These are phyloP conservation scores for Phrynocephalus versicolor DNA, from an alignment of 2,113 vertebrate species.

Conservation along the genomic window DNA sequence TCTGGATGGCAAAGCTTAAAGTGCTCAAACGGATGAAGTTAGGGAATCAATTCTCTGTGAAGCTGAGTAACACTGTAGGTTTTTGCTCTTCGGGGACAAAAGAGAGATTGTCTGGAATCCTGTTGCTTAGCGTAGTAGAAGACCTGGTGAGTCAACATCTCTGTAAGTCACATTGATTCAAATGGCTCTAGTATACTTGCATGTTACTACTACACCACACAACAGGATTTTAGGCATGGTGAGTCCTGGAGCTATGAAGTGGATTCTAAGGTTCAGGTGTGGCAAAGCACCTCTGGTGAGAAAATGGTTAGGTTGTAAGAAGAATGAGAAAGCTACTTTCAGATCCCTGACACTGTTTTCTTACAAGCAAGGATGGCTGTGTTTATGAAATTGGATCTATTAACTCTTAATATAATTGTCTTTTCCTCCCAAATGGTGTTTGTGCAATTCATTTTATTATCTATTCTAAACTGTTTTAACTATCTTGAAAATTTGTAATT, in stretches of 20 bases:
- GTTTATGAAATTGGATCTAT: background rate
- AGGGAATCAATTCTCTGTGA: background rate
- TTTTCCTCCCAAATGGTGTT: too few species aligned
- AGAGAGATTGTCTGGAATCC: background rate
- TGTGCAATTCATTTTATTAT: too few species aligned
- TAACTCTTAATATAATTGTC: too few species aligned
- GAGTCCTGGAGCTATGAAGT: too few species aligned
- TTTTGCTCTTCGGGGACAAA: background rate
- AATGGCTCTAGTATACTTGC: too few species aligned
- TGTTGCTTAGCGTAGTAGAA: too few species aligned
- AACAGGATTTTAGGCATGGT: too few species aligned
- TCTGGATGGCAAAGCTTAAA: background rate
- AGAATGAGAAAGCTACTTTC: background rate
- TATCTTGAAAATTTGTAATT: too few species aligned
- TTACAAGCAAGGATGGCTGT: background rate
- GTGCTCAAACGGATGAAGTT: background rate
- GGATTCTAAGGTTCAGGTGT: background rate
- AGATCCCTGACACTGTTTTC: background rate
- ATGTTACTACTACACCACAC: too few species aligned
- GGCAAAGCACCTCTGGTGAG: background rate
- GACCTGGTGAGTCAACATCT: too few species aligned
- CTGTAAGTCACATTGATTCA: too few species aligned
- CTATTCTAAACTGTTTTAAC: too few species aligned
- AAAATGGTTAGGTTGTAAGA: background rate
- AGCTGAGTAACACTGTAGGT: background rate